Percentiles rank a stretch among this genome's conserved stretches.
These are phyloP conservation scores for Clarias platycephalus DNA, from an alignment of 2,797 vertebrate species.

Conservation along the genomic window DNA sequence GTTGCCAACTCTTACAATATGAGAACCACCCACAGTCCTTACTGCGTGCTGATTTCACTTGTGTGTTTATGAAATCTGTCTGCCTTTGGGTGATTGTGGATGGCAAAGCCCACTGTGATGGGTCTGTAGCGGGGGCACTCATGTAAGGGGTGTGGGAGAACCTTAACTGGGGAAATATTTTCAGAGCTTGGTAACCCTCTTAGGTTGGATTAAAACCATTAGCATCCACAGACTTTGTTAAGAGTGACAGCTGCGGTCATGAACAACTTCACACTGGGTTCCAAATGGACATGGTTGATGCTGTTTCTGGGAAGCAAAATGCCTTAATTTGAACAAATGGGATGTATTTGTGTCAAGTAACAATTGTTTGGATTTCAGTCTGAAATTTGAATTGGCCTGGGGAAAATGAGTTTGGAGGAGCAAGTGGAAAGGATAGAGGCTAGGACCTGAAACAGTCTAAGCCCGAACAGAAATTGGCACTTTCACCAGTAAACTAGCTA, in stretches of 20 bases:
- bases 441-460: constrained; percentile 28
- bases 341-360: constrained; percentile 55
- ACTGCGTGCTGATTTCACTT: constrained; percentile 39
- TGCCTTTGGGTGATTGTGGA: constrained; percentile 33
- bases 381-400: constrained; percentile 46
- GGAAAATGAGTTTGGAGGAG: constrained; percentile 46
- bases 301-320: constrained; percentile 39
- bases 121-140: constrained; percentile 31
- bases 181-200: constrained; percentile 50
- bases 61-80: constrained; percentile 48
- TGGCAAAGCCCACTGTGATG: constrained; percentile 34
- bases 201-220: constrained; percentile 53
- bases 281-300: constrained; percentile 54
- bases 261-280: constrained; percentile 50
- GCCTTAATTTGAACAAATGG: constrained; percentile 61
- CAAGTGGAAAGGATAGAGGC: constrained; percentile 7
- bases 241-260: constrained; percentile 41
- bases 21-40: constrained; percentile 35
- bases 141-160: constrained; percentile 35
- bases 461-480: constrained; percentile 34
- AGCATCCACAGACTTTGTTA: constrained; percentile 54
- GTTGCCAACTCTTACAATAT: constrained; percentile 34
- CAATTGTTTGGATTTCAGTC: constrained; percentile 51
- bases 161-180: constrained; percentile 50
- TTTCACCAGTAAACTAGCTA: constrained; percentile 28